A percentile compares a stretch with the other conserved stretches of the same genome.
phyloP scores from a whole-genome alignment of 2,888 invertebrate genomes.

The Epistrophe grossulariae region DNA sequence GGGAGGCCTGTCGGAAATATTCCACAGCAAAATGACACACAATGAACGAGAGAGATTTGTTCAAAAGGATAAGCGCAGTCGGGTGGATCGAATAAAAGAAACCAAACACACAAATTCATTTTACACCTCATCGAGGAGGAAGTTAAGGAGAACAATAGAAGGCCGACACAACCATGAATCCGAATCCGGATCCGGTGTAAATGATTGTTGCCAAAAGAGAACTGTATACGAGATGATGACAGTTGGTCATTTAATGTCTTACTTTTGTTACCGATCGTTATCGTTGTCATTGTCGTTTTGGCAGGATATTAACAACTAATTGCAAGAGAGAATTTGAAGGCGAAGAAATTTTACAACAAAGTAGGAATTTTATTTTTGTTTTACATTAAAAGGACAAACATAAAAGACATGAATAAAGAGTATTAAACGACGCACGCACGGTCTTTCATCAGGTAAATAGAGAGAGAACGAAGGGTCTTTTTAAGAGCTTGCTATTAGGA shows the following conservation, averaged over 20 bases:
- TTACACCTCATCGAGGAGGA: slow-evolving; percentile 71
- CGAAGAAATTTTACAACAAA: slow-evolving; percentile 14
- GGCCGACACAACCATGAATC: slow-evolving; percentile 37
- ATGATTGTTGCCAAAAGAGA: slow-evolving; percentile 42
- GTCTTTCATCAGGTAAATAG: too few species aligned
- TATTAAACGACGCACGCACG: neutral
- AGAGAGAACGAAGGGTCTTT: neutral
- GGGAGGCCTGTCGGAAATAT: slow-evolving; percentile 61
- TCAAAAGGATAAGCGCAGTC: slow-evolving; percentile 49
- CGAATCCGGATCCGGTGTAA: slow-evolving; percentile 62
- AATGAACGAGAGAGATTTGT: slow-evolving; percentile 42
- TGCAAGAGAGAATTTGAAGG: slow-evolving; percentile 26
- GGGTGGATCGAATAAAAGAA: slow-evolving; percentile 36
- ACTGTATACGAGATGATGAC: slow-evolving; percentile 54
- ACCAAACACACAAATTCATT: slow-evolving; percentile 52
- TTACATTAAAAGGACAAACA: slow-evolving; percentile 3
- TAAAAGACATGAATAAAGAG: neutral
- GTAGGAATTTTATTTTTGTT: neutral
- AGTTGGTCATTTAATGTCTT: slow-evolving; percentile 67
- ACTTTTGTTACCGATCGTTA: slow-evolving; percentile 46
- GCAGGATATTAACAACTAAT: slow-evolving; percentile 65
- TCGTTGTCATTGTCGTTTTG: slow-evolving; percentile 29
- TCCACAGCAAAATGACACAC: slow-evolving; percentile 60
- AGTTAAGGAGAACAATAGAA: slow-evolving; percentile 66
- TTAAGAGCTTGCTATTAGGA: neutral